phyloP scores from a whole-genome alignment of 2,797 vertebrate species.

The Phrynocephalus vlangalii region DNA sequence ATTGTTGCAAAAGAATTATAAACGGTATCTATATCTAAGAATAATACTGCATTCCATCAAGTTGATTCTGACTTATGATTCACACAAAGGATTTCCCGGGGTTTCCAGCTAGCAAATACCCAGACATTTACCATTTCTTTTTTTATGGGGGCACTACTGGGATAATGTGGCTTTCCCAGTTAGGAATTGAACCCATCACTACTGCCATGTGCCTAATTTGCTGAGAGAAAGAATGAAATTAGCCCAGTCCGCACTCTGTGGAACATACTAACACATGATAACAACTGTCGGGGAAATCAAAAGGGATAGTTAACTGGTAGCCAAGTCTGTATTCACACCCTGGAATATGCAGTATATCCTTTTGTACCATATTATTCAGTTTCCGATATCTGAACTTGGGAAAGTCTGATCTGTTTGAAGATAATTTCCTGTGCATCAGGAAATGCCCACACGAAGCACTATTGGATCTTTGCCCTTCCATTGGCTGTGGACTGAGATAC shows the following conservation, averaged over 20 bases:
- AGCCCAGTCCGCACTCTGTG: conserved; percentile 5
- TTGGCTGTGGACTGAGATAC: too few species aligned
- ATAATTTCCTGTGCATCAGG: background rate
- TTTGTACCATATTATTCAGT: background rate
- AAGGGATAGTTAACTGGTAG: background rate
- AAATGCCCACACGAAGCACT: background rate
- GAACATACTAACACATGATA: background rate
- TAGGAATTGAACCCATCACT: too few species aligned
- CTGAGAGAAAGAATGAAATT: background rate
- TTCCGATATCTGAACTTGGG: background rate
- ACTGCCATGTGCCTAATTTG: too few species aligned
- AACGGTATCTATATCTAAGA: conserved; percentile 7
- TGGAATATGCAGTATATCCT: background rate
- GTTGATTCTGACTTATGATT: too few species aligned
- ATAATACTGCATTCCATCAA: too few species aligned
- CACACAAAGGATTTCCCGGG: too few species aligned
- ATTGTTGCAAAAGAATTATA: conserved; percentile 38
- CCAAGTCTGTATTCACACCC: background rate
- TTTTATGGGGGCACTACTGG: too few species aligned
- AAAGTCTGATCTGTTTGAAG: fast-evolving
- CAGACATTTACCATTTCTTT: too few species aligned
- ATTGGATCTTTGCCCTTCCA: background rate
- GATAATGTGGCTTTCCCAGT: too few species aligned
- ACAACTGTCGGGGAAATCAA: conserved; percentile 21
- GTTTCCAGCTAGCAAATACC: too few species aligned